Evolutionary conservation across 1,140 invertebrate species (phyloP).

Genomic region (Elymnias hypermnestra): DNA sequence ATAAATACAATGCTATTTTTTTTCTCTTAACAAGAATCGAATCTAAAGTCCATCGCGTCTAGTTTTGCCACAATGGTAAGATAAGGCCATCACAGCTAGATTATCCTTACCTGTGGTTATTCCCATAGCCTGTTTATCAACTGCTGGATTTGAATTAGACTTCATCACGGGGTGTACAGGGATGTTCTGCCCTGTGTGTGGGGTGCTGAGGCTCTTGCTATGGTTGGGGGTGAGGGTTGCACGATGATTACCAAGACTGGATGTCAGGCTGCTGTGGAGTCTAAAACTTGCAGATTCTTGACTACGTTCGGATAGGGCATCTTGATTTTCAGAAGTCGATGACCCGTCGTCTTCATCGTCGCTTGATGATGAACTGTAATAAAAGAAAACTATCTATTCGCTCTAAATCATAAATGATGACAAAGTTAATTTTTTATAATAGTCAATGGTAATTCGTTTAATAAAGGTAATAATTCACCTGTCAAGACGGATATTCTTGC

Average conservation of each 20-base stretch:
- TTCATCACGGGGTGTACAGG: constrained; percentile 71
- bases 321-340: constrained; percentile 68
- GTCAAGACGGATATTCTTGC: constrained; percentile 81
- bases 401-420: too few species aligned
- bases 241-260: constrained; percentile 29
- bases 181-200: constrained; percentile 56
- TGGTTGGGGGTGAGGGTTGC: constrained; percentile 48
- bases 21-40: too few species aligned
- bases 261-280: constrained; percentile 31
- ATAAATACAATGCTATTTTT: too few species aligned
- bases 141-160: constrained; percentile 69
- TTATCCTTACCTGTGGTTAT: constrained; percentile 54
- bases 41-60: too few species aligned
- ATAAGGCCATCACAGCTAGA: too few species aligned
- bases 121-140: constrained; percentile 71
- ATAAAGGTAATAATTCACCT: constrained; percentile 76
- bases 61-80: too few species aligned
- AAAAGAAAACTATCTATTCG: too few species aligned
- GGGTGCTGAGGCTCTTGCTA: constrained; percentile 62
- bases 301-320: constrained; percentile 48
- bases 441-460: too few species aligned
- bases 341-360: constrained; percentile 80
- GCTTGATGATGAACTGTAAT: constrained; percentile 79
- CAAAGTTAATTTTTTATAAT: too few species aligned
- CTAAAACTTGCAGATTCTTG: constrained; percentile 45